Base-by-base conservation (phyloP, 2,888 invertebrate species). In the Neria commutata region DNA sequence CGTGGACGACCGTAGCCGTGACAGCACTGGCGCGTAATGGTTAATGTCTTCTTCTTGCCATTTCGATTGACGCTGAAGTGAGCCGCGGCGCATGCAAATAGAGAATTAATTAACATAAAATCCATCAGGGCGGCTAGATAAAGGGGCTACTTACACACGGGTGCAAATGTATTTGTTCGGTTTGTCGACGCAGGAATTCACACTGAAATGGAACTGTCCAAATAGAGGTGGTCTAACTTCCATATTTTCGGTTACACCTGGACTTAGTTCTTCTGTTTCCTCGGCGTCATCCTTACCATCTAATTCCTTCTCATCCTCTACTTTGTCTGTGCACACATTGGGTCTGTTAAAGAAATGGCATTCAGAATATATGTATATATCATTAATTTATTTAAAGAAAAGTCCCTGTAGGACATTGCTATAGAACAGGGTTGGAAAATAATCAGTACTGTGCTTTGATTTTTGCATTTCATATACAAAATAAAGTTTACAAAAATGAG, bases 1-100 rank as follows among this genome's bases (percentile, higher is more conserved):
- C 73, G 72, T 60, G 75, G 70, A 52, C 86, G 82, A 56, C 85
- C 82, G 76, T 82, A 89, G 37, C 90, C 90, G 72, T 86, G 85
- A 75, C 90, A 91, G 75, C 90, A 91, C 74, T 88, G 86, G 67
- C 88, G 86, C 19, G 85, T 85, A 50, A 88, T 84, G 14, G 84
- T 85, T 64, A 86, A 80, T 2, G 87, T 88, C 77, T 86, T 88
- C 65, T 85, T 85, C 34, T 85, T 84, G 19, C 86, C 86, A 69
- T 85, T 84, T 68, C 85, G 84, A 69, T 84, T 84, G 40, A 84
- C 79, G 67, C 88, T 88, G 68, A 11, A 75, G 71, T 64, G 54
- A 17, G 42, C 45, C 58, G 50, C 49, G 45, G 46, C n/a, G 8
- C 8, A 4, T 46, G 3, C 51, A 37, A 17, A 11, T 42, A 10